A percentile compares a stretch with the other conserved stretches of the same genome.
Evolutionary conservation across 1,140 invertebrate species (phyloP).

Genomic region (Oscheius sp.): DNA sequence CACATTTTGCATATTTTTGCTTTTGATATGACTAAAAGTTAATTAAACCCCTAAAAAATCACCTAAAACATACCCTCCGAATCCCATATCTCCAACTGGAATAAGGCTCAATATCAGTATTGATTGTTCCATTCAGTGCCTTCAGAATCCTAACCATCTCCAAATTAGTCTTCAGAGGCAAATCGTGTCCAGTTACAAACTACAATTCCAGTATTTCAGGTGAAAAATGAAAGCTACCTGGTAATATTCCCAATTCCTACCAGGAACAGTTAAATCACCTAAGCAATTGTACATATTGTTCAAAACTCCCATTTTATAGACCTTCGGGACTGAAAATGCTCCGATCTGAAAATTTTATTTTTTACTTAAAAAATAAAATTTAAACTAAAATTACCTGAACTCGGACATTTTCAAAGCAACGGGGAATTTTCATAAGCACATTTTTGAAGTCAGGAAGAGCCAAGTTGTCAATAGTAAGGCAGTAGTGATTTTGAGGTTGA

Average conservation of each 20-base stretch:
- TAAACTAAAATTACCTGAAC: neutral
- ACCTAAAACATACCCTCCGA: neutral
- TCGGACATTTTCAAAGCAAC: neutral
- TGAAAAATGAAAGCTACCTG: neutral
- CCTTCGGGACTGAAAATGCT: neutral
- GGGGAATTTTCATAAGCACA: neutral
- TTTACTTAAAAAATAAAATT: no score
- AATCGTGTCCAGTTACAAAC: conserved; percentile 16
- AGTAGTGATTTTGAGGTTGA: conserved; percentile 45
- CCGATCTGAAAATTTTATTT: neutral
- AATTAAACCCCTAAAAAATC: no score
- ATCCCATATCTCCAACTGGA: neutral
- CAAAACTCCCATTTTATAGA: conserved; percentile 3
- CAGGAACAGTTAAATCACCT: neutral
- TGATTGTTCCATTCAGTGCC: conserved; percentile 30
- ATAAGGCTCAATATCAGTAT: conserved; percentile 3
- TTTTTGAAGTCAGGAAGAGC: conserved; percentile 25
- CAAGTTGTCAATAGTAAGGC: conserved; percentile 41
- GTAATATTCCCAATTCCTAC: conserved; percentile 27
- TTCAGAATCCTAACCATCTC: conserved; percentile 37
- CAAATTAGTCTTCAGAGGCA: conserved; percentile 33
- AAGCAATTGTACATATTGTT: conserved; percentile 19
- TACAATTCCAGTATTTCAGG: neutral
- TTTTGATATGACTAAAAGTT: no score
- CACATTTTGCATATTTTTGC: no score